Conservation (phyloP, 2,888 invertebrate genomes). For the Hipparchia semele region DNA sequence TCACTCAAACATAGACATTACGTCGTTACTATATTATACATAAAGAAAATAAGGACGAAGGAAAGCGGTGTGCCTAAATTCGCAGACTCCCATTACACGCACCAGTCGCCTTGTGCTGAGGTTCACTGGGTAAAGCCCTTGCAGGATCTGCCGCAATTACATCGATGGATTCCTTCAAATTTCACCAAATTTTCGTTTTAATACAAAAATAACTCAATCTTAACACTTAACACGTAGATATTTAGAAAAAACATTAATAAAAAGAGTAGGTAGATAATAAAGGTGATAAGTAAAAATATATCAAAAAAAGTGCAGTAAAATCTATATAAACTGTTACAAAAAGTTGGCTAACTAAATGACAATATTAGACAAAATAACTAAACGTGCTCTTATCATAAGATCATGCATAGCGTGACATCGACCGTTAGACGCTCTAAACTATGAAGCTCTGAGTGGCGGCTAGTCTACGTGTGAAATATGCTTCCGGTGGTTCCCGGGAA, state of each 20-base stretch:
- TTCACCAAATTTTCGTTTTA: conserved; percentile 50
- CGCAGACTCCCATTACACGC: conserved; percentile 75
- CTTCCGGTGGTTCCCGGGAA: conserved; percentile 81
- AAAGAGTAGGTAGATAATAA: conserved; percentile 31
- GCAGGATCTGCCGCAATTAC: conserved; percentile 62
- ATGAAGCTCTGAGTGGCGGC: conserved; percentile 70
- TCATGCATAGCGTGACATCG: conserved; percentile 80
- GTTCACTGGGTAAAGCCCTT: conserved; percentile 66
- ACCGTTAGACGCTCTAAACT: conserved; percentile 69
- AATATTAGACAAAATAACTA: conserved; percentile 54
- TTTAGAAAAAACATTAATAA: conserved; percentile 28
- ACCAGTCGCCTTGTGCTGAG: conserved; percentile 68
- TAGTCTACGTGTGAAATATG: conserved; percentile 76
- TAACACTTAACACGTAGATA: conserved; percentile 24
- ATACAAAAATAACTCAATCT: conserved; percentile 37
- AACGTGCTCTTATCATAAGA: conserved; percentile 79
- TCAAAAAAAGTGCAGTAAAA: conserved; percentile 67
- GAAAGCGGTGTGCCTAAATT: conserved; percentile 52
- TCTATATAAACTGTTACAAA: conserved; percentile 62
- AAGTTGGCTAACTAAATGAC: conserved; percentile 57
- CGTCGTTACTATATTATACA: conserved; percentile 50
- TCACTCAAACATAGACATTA: conserved; percentile 44
- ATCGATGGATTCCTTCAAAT: conserved; percentile 56
- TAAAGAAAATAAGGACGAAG: conserved; percentile 50
- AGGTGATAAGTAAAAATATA: conserved; percentile 45